Percentiles rank a stretch among this genome's conserved stretches.
Conservation (phyloP, 1,140 invertebrate species). For the Stenopsyche tienmushanensis region DNA sequence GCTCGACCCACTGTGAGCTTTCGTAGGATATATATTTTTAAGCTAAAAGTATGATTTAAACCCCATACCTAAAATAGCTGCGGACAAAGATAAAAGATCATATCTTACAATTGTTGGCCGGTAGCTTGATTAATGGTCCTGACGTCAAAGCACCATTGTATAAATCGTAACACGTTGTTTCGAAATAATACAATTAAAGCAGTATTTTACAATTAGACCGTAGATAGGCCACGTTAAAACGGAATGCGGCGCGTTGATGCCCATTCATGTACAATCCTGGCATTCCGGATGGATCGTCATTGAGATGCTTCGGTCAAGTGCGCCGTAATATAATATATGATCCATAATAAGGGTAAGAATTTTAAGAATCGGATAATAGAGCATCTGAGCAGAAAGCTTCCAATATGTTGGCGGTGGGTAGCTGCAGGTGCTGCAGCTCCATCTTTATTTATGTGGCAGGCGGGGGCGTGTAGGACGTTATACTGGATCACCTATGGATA, state of each 20-base stretch:
- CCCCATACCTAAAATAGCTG: too few species aligned
- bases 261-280: neutral
- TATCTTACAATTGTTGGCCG: too few species aligned
- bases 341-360: neutral
- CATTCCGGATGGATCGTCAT: neutral
- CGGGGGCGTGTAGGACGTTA: too few species aligned
- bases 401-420: constrained; percentile 6
- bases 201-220: neutral
- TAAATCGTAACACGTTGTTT: neutral
- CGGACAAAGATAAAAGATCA: too few species aligned
- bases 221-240: neutral
- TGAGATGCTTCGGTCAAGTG: too few species aligned
- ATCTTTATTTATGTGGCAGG: constrained; percentile 10
- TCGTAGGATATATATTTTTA: too few species aligned
- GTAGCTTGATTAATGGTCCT: neutral
- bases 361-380: neutral
- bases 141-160: neutral
- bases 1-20: too few species aligned
- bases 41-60: too few species aligned
- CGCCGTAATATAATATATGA: neutral
- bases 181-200: neutral
- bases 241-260: neutral
- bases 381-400: neutral
- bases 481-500: too few species aligned
- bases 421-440: neutral